Base-by-base conservation (phyloP, 2,888 invertebrate genomes). In the Trachelus tabidus region DNA sequence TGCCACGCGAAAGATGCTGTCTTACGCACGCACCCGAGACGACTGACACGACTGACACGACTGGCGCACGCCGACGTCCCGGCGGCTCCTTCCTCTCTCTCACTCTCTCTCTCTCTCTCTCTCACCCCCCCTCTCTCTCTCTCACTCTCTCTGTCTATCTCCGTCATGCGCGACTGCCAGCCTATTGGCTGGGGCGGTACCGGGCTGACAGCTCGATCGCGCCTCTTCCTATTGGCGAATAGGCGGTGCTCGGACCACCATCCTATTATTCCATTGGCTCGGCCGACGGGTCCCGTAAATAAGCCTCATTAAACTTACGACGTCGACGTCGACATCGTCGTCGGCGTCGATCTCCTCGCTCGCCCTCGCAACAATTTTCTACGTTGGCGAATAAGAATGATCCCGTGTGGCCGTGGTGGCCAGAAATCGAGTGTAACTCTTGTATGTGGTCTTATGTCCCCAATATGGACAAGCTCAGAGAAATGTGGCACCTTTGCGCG, bases 21-120 rank as follows among this genome's bases (percentile, higher is more conserved):
- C 85, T 83, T 87, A 86, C 85, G 87, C 88, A 86, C 89, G 90
- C 86, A 88, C 86, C 88, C 86, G 85, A 89, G 85, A 85, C 84
- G 86, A 90, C 34, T 34, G 34, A 6, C 34, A 85, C 84, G 86
- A 90, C 90, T 90, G 90, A 84, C 85, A 82, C 35, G 35, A 90
- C 90, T 90, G 90, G 84, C 85, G 82, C 71, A 35, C 68, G 35
- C 68, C 23, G 15, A 73, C 37, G 68, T 68, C 81, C 79, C 81
- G 81, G 81, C 81, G 81, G 68, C 78, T 76, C 78, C 69, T 79
- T 35, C 35, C 35, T 35, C 3, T 12, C 35, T 35, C 35, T 12
- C 35, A 1, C 34, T 11, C 34, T 34, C 34, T 11, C 34, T 11
- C 11, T 34, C 11, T 1, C 34, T 34, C 34, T 11, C 34, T 11